A percentile compares a stretch with the other conserved stretches of the same genome.
Evolutionary conservation across 2,888 invertebrate species (phyloP).

Genomic region (Lasioglossum marginatum): DNA sequence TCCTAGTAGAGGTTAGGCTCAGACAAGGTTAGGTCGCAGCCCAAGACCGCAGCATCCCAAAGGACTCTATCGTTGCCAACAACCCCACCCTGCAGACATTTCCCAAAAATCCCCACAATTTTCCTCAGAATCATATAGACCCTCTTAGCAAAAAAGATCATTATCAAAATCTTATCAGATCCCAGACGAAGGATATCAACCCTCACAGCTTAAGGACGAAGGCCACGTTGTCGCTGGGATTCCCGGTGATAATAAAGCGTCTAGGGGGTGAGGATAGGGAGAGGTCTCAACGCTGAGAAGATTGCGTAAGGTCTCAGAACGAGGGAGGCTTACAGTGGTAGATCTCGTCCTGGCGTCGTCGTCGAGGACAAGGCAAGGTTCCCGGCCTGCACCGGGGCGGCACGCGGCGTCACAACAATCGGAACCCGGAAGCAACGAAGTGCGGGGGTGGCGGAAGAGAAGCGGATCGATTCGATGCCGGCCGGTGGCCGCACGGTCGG

Average conservation of each 20-base stretch:
- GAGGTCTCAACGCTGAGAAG: neutral
- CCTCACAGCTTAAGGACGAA: neutral
- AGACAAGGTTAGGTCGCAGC: neutral
- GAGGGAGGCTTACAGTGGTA: slow-evolving; percentile 42
- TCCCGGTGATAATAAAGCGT: slow-evolving; percentile 3
- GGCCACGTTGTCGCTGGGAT: neutral
- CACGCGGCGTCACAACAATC: slow-evolving; percentile 77
- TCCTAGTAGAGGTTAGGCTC: neutral
- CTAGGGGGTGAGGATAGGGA: too few relatives aligned
- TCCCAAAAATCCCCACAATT: neutral
- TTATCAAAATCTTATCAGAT: neutral
- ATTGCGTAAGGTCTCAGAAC: slow-evolving; percentile 39
- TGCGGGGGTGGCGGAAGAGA: slow-evolving; percentile 70
- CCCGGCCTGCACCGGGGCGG: slow-evolving; percentile 30
- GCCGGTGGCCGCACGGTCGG: slow-evolving; percentile 36
- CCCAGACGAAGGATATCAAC: neutral
- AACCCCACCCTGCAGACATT: neutral
- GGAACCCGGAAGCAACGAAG: slow-evolving; percentile 72
- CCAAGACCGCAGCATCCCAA: neutral
- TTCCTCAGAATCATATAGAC: neutral
- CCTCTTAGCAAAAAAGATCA: neutral
- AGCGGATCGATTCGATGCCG: slow-evolving; percentile 65
- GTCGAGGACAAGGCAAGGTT: slow-evolving; percentile 41
- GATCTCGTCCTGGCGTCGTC: slow-evolving; percentile 15
- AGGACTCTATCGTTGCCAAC: neutral